Evolutionary conservation across 2,113 vertebrate genomes (phyloP), one percentile per base, ranked within the genome.

Genomic region (Otus sunia): DNA sequence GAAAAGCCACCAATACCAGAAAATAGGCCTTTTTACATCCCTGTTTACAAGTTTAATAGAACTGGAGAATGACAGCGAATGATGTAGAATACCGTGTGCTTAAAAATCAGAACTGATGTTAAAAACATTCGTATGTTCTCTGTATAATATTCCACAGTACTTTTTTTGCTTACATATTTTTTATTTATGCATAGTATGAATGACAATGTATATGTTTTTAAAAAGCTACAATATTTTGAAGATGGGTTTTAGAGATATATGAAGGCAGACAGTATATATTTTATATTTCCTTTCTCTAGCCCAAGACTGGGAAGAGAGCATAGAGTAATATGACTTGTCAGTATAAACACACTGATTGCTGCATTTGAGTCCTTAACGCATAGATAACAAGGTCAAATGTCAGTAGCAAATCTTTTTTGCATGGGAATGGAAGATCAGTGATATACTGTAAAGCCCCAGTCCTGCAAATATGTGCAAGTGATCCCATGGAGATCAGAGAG

Each of bases 1-100:
- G 89, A 94, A 96, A 92, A 94, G 77, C 29, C 87, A 94, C 79
- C 56, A 83, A 39, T 21, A 63, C 10, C 59, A 92, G 62, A 91
- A 94, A 95, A 88, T 34, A 63, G 66, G 45, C 55, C 59, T 91
- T 94, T 97, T 95, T 85, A 60, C 59, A 82, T 7, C 56, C 37
- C 77, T 66, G 26, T 45, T 91, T 91, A 10, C 78, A 59, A 62
- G 52, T 90, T 91, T 89, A 89, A 85, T 73, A 56, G 55, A 68
- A 80, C 43, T 83, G 37, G 30, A 41, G 78, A 87, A 89, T 62
- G 52, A 16, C 66, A 88, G 43, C 41, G 90, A 52, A 11, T 47
- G 9, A 32, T 26, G 52, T 43, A 73, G 69, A 84, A 60, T 86
- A 87, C 55, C 13, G 4, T 15, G 4, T 49, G 32, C 60, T 82